These are phyloP conservation scores for Leptopilina syphax DNA, from an alignment of 2,888 invertebrate genomes.

Conservation along the genomic window DNA sequence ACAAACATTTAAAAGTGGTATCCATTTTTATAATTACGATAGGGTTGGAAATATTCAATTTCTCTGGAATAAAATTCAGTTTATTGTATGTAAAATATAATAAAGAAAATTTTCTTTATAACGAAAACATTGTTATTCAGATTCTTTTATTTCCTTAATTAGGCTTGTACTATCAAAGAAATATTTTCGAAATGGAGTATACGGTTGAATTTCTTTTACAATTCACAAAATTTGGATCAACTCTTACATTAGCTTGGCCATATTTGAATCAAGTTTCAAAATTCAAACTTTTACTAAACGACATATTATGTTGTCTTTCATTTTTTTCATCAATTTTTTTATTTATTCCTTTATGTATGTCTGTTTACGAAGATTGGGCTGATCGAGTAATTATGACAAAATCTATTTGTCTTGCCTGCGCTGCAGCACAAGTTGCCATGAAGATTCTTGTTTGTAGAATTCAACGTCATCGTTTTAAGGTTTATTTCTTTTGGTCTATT, in stretches of 20 bases:
- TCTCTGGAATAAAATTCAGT: background rate
- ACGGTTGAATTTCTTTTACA: background rate
- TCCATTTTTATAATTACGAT: background rate
- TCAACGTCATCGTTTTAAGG: slow-evolving; percentile 29
- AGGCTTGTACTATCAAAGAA: background rate
- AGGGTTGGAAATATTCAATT: background rate
- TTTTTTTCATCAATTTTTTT: slow-evolving; percentile 1
- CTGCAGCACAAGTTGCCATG: slow-evolving; percentile 34
- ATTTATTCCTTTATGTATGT: slow-evolving; percentile 34
- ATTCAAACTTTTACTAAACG: background rate
- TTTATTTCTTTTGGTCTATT: background rate
- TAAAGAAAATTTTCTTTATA: background rate
- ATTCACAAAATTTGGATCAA: slow-evolving; percentile 8
- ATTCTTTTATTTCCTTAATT: background rate
- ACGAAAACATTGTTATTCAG: background rate
- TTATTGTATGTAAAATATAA: background rate
- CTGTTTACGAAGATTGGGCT: slow-evolving; percentile 39
- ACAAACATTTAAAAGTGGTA: no score
- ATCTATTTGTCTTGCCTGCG: slow-evolving; percentile 46
- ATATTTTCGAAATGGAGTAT: background rate
- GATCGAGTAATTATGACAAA: slow-evolving; percentile 43
- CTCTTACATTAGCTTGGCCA: slow-evolving; percentile 10
- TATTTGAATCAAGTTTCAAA: background rate
- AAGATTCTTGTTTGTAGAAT: slow-evolving; percentile 40
- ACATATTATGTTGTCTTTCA: background rate